These are phyloP conservation scores for Pangasius macronema DNA, from an alignment of 2,797 vertebrate genomes.

Conservation along the genomic window DNA sequence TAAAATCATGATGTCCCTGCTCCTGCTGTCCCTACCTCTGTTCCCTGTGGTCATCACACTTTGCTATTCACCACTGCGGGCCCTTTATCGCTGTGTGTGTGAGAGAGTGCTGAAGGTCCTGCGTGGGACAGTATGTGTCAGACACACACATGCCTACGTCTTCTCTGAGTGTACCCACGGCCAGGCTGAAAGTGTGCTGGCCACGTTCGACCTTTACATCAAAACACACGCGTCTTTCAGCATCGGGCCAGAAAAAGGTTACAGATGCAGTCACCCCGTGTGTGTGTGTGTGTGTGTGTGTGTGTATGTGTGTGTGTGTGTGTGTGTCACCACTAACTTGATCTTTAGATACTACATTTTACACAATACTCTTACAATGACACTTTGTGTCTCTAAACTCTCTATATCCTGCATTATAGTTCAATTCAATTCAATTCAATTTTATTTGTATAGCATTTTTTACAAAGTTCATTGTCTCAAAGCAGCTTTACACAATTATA, in stretches of 20 bases:
- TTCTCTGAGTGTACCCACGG: slow-evolving; percentile 74
- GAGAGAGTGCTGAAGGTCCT: slow-evolving; percentile 44
- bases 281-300: not conserved
- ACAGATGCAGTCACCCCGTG: not conserved
- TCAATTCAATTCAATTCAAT: too few relatives aligned
- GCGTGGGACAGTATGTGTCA: slow-evolving; percentile 55
- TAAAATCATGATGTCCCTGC: slow-evolving; percentile 60
- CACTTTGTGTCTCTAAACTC: not conserved
- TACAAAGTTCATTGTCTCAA: too few relatives aligned
- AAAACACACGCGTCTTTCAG: slow-evolving; percentile 55
- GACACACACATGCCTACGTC: slow-evolving; percentile 67
- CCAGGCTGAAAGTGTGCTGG: slow-evolving; percentile 69
- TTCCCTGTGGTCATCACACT: slow-evolving; percentile 56
- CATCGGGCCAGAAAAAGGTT: slow-evolving; percentile 66
- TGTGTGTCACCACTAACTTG: not conserved
- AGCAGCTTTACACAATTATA: too few relatives aligned
- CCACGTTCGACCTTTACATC: slow-evolving; percentile 68
- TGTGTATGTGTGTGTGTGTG: not conserved
- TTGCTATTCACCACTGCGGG: slow-evolving; percentile 27
- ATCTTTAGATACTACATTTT: not conserved
- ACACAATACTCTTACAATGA: not conserved
- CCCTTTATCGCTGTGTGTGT: slow-evolving; percentile 55
- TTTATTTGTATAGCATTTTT: too few relatives aligned
- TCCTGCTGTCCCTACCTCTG: slow-evolving; percentile 55
- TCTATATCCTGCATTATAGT: not conserved